These are phyloP conservation scores for Lycophotia porphyrea DNA, from an alignment of 2,888 invertebrate species.

Conservation along the genomic window DNA sequence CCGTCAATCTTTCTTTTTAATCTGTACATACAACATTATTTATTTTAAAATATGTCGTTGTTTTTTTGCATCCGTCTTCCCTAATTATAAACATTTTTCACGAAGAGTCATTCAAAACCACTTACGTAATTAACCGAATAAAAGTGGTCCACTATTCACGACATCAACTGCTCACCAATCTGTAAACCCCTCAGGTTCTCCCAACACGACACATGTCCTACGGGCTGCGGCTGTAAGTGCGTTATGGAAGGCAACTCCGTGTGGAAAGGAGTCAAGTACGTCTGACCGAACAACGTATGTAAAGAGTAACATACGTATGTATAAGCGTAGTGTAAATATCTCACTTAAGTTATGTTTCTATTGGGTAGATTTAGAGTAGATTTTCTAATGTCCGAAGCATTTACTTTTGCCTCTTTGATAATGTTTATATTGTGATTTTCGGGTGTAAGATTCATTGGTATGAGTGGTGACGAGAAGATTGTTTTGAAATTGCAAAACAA, in stretches of 20 bases:
- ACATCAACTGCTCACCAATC: not conserved
- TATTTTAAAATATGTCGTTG: not conserved
- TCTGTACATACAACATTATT: not conserved
- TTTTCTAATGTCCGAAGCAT: constrained; percentile 8
- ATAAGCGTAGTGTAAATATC: constrained; percentile 45
- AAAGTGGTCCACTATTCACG: not conserved
- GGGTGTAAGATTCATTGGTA: not conserved
- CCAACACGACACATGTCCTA: constrained; percentile 94
- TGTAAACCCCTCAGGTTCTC: constrained; percentile 78
- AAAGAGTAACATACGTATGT: too few species aligned
- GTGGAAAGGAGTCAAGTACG: constrained; percentile 86
- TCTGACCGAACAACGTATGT: constrained; percentile 63
- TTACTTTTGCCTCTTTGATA: constrained; percentile 17
- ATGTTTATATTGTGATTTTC: constrained; percentile 44
- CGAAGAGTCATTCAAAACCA: not conserved
- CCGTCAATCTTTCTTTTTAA: not conserved
- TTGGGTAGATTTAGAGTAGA: constrained; percentile 12
- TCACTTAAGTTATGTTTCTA: constrained; percentile 22
- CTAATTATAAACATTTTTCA: not conserved
- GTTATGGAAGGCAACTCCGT: constrained; percentile 91
- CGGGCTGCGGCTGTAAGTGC: constrained; percentile 98
- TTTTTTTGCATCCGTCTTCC: not conserved
- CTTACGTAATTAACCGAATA: not conserved
- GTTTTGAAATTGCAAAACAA: too few species aligned
- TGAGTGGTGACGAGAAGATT: too few species aligned